Base-by-base conservation (phyloP, 1,140 invertebrate genomes). In the Megalopta genalis region DNA sequence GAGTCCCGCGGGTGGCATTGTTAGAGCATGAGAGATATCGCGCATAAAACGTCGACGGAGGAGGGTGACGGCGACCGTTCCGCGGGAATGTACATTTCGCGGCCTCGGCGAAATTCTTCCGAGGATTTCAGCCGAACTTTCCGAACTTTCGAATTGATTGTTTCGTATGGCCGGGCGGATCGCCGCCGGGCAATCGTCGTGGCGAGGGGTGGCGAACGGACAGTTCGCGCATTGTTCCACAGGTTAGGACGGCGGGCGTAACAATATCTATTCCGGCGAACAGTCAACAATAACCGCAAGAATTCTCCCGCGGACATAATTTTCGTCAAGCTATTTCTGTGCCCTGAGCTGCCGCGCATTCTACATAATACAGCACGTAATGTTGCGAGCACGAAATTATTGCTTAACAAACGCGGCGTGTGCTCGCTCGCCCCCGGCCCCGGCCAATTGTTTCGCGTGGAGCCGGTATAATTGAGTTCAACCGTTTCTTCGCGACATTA, bases 291-390 rank as follows among this genome's bases (percentile, higher is more conserved):
- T 79, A 64, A 73, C 69, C 69, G 39, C 70, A 79, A 79, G 62
- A 73, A 66, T 74, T 74, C 25, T 66, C n/a, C 1, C 25, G 16
- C 16, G 39, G 16, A 49, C 32, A 60, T 21, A 66, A 74, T 66
- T 79, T 79, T 74, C 49, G 70, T 49, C n/a, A 49, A 49, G 39
- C 49, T 59, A 74, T 79, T 71, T 54, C 59, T 72, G 12, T 16
- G 21, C 18, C n/a, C 25, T 16, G n/a, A 77, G 62, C 27, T 77
- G 3, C 9, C 27, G n/a, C 1, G 42, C 18, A 66, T 25, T 16
- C 42, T 25, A 25, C 1, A 14, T 23, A 54, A n/a, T 27, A 25
- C 25, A 60, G 21, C 14, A 27, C 32, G 0, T 27, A 21, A 57
- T 57, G 54, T n/a, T 57, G 54, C 54, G 54, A 21, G 8, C 23